Base-by-base conservation (phyloP, 2,113 vertebrate genomes). In the Candoia aspera region DNA sequence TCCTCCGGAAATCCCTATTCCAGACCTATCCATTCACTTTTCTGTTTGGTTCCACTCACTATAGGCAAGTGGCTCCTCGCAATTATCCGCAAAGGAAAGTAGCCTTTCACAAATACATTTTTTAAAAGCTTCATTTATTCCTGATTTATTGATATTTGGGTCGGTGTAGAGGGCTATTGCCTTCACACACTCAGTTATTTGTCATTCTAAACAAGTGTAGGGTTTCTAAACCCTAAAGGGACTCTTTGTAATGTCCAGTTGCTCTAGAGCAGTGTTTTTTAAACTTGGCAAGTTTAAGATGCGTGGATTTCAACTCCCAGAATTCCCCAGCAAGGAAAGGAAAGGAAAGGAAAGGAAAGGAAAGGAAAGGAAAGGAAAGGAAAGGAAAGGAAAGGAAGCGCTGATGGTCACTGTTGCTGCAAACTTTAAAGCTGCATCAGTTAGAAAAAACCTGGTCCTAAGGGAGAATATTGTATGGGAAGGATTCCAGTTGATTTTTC, bases 321-420 rank as follows among this genome's bases (percentile, higher is more conserved):
- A 42, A 42, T 42, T 42, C 42, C 42, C 42, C 42, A 42, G 42
- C 42, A 95, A 93, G 95, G 92, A 88, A 94, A 89, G 90, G 42
- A 83, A 4, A 6, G 46, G 84, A 93, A 60, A 11, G 62, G 58
- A 23, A 60, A 42, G 42, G 42, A 42, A 42, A 42, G 8, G 10
- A 68, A 33, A 17, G 64, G 64, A n/a, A 29, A 10, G 8, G 59
- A 11, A 26, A 53, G 87, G 94, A 94, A 95, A 93, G 95, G 92
- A 88, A 94, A 89, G 90, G 42, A 83, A 4, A 6, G 87, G 94
- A 94, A 95, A 93, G 95, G 92, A 88, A 73, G 68, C 15, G 17
- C 68, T 73, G n/a, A 6, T 37, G n/a, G n/a, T 73, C n/a, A n/a
- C 17, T 73, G n/a, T 37, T 37, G 68, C n/a, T 73, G n/a, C n/a